Evolutionary conservation across 2,113 vertebrate genomes (phyloP), one percentile per base, ranked within the genome.

Genomic region (Tylochromis polylepis): DNA sequence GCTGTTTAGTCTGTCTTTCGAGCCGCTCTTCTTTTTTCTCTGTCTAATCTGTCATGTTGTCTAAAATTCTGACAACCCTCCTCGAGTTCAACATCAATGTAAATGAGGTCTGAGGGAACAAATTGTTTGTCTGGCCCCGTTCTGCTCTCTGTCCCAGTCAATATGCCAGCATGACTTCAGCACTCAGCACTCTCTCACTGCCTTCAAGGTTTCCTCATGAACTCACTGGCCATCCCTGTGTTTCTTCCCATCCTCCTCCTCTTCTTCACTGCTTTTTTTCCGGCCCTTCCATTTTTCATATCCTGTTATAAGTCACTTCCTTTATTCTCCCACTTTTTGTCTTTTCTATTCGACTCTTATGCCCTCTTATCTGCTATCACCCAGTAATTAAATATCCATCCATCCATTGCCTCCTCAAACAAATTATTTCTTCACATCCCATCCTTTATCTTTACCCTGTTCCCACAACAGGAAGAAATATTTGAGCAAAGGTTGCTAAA

Each of bases 51-150:
- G 43, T 87, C 41, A 38, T 31, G 85, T 53, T 88, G 41, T 67
- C 51, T 67, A 27, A 86, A 86, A 87, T 59, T 56, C 75, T 58
- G 77, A 88, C 82, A 85, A 70, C 57, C 43, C 70, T 65, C 77
- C 57, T 34, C 34, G 85, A 83, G 79, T 75, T 34, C 24, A 20
- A 34, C 84, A 80, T 93, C 81, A 81, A 94, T 94, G 89, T 81
- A 92, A 92, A 93, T 92, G 84, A 92, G 89, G 78, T 87, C 86
- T 79, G 77, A 67, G 85, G 62, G 84, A 88, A 94, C 87, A 88
- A 79, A 89, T 84, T 90, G 88, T 92, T 92, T 93, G 90, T 88
- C 86, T 92, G 86, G 82, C 85, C 86, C 79, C 7, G 41, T 58
- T 87, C 56, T 51, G n/a, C 80, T 85, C 84, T 85, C 83, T 56